Conservation (phyloP, 2,113 vertebrate species). For the Notiomystis cincta region DNA sequence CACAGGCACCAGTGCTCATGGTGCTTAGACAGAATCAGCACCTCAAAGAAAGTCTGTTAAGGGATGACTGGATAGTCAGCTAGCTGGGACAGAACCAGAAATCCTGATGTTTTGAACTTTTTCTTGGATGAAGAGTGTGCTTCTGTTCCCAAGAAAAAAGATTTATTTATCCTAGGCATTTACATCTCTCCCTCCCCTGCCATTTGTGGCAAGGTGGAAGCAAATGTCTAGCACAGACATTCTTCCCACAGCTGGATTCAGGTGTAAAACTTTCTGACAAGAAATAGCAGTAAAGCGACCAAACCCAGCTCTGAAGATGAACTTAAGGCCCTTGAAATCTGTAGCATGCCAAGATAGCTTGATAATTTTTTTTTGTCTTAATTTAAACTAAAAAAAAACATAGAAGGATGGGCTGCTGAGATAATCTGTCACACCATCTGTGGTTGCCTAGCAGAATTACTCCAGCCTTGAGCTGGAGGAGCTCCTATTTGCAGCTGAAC, state of each 20-base stretch:
- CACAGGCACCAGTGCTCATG: neutral
- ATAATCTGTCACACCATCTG: constrained; percentile 73
- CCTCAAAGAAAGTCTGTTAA: neutral
- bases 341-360: constrained; percentile 47
- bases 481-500: constrained; percentile 52
- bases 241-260: constrained; percentile 48
- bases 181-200: neutral
- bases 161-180: neutral
- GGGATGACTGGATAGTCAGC: neutral
- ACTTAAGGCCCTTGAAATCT: constrained; percentile 62
- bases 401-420: constrained; percentile 61
- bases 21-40: neutral
- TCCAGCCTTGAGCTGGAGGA: constrained; percentile 59
- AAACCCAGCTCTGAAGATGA: constrained; percentile 51
- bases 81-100: neutral
- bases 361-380: constrained; percentile 58
- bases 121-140: neutral
- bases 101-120: neutral
- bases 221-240: constrained; percentile 56
- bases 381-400: constrained; percentile 65
- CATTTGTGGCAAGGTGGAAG: constrained; percentile 59
- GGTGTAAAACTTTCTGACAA: constrained; percentile 69
- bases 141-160: neutral
- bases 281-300: constrained; percentile 61
- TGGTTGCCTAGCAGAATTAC: constrained; percentile 61